Evolutionary conservation across 2,797 vertebrate genomes (phyloP), one percentile per base, ranked within the genome.

Genomic region (Anisognathus igniventris): DNA sequence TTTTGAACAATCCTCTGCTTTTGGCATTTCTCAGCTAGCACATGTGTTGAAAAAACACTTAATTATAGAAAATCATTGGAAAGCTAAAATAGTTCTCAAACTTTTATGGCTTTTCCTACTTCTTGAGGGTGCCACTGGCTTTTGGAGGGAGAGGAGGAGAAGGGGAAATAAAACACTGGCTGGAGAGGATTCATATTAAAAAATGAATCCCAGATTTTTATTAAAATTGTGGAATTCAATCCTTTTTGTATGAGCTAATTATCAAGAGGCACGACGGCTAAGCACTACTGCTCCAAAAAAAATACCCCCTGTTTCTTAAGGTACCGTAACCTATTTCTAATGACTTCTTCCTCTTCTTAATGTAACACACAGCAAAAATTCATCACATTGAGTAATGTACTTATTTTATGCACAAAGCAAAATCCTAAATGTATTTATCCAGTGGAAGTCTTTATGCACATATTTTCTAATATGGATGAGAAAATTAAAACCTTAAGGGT

Each of bases 21-120:
- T 95, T 79, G 95, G 77, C 90, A 88, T 92, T 95, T 95, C 92
- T 94, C 92, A 92, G 92, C 91, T 85, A 88, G 42, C 92, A 83
- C 77, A 72, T 92, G 86, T 92, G 93, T 57, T 96, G 93, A 93
- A 95, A 93, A 96, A 95, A 77, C 77, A 93, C 94, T 94, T 93
- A 94, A 91, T 96, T 94, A 95, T 93, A 96, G 95, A 95, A 97
- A 93, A 95, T 96, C 96, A 97, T 85, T 93, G 70, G 90, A 93
- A 97, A 96, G 95, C 96, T 96, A 96, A 97, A 97, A 96, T 60
- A 96, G 88, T 96, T 93, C 92, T 84, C 92, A 93, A 94, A 89
- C 88, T 83, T 95, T 93, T 82, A 91, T 96, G 94, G 93, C 87
- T 91, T 79, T 82, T 84, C 75, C 25, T 76, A 81, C 90, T 86